Evolutionary conservation across 2,113 vertebrate genomes (phyloP), one percentile per base, ranked within the genome.

Genomic region (Sarotherodon lohbergeri): DNA sequence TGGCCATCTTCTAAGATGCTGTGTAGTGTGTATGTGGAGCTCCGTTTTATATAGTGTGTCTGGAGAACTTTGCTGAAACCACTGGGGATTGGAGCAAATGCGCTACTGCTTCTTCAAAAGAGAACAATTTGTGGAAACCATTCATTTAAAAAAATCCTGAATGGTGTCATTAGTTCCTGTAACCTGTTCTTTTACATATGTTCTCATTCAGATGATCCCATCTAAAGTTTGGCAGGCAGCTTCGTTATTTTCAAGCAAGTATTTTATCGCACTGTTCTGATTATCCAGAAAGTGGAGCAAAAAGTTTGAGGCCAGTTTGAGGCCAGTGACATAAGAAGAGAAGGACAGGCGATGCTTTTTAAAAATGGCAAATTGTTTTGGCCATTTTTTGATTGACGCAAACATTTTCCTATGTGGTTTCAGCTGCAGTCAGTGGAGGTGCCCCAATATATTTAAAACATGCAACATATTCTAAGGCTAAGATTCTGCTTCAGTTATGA

Each of bases 111-210:
- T 50, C 46, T 50, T 16, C 46, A 50, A 50, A 17, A 50, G 46
- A 50, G 6, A 50, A 17, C 16, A 17, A 16, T 48, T 48, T 48
- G 39, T 24, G 39, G 0, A 73, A 73, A 73, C 22, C 13, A 27
- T 71, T 27, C 0, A 0, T 46, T 71, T 71, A 0, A 27, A 43
- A 71, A 46, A 27, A 73, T 0, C 39, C 22, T 27, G 39, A 73
- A 43, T 73, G 4, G 16, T 73, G 43, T 73, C 13, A 46, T 73
- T 73, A 27, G 39, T 16, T 71, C 22, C 39, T 27, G 12, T 46
- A 73, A 73, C 22, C 66, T 73, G 66, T 73, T 73, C 66, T 73
- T 73, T 27, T 46, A 43, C n/a, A 43, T 27, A 1, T 12, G 4
- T 43, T n/a, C 66, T 5, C 12, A 43, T 43, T 71, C 66, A 0